Conservation (phyloP, 2,888 invertebrate genomes). For the Euclidia mi region DNA sequence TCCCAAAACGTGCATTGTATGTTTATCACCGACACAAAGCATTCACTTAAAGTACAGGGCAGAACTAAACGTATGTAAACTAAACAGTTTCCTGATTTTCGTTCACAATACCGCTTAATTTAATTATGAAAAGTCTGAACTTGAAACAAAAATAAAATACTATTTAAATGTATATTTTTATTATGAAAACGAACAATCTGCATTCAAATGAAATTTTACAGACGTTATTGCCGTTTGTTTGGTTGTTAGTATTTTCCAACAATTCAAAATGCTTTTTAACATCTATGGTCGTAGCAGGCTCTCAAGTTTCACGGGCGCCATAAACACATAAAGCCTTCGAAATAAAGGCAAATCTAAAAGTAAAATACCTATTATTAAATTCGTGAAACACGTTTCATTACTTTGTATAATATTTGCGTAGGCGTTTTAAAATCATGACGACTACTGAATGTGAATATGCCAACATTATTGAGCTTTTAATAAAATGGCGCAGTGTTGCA, state of each 20-base stretch:
- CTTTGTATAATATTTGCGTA: too few relatives aligned
- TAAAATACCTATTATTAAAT: slow-evolving; percentile 8
- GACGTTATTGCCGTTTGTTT: not conserved
- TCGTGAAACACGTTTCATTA: not conserved
- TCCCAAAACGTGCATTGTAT: too few relatives aligned
- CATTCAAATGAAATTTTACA: not conserved
- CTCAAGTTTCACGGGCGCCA: too few relatives aligned
- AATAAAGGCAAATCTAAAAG: slow-evolving; percentile 8
- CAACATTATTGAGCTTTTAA: too few relatives aligned
- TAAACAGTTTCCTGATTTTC: too few relatives aligned
- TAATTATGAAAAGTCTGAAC: not conserved
- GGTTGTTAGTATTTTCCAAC: slow-evolving; percentile 2
- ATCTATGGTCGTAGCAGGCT: too few relatives aligned
- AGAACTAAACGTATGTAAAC: too few relatives aligned
- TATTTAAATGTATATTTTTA: slow-evolving; percentile 5
- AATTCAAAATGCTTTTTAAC: slow-evolving; percentile 5
- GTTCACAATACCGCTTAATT: too few relatives aligned
- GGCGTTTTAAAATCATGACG: not conserved
- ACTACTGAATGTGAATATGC: not conserved
- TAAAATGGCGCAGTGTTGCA: too few relatives aligned
- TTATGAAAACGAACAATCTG: not conserved
- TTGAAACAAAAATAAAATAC: not conserved
- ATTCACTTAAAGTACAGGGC: too few relatives aligned
- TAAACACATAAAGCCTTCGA: slow-evolving; percentile 4
- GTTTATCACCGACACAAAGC: too few relatives aligned